phyloP scores from a whole-genome alignment of 2,888 invertebrate species.

The Caenorhabditis doughertyi region DNA sequence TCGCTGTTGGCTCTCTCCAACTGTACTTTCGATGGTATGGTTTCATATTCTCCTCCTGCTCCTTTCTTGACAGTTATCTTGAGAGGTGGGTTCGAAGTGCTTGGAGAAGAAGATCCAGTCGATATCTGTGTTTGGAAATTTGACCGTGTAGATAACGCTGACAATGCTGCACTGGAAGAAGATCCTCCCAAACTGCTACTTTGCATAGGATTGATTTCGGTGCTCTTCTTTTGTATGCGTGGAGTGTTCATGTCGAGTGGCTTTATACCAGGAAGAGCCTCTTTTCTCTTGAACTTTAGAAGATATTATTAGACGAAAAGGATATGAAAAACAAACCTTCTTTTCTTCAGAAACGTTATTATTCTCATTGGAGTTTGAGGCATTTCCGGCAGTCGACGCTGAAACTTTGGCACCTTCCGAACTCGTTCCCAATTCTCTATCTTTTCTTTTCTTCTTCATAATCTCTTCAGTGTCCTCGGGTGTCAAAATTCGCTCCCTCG shows the following conservation, averaged over 20 bases:
- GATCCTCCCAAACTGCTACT: too few relatives aligned
- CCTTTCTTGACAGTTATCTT: background rate
- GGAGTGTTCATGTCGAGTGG: slow-evolving; percentile 26
- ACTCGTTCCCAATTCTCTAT: background rate
- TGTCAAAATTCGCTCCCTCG: background rate
- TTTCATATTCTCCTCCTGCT: background rate
- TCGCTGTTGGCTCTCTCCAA: background rate
- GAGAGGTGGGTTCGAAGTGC: background rate
- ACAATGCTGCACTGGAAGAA: too few relatives aligned
- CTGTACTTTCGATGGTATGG: background rate
- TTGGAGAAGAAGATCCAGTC: background rate
- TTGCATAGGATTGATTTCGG: background rate
- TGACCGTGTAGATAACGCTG: too few relatives aligned
- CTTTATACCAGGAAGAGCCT: slow-evolving; percentile 16
- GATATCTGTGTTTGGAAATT: background rate
- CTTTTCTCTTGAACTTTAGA: background rate
- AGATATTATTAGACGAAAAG: background rate
- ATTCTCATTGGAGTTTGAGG: too few relatives aligned
- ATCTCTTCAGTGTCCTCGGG: background rate
- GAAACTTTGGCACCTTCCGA: too few relatives aligned
- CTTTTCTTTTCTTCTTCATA: slow-evolving; percentile 9
- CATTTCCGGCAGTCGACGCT: too few relatives aligned
- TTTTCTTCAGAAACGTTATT: too few relatives aligned
- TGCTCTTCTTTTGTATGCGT: slow-evolving; percentile 23
- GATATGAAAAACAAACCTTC: too few relatives aligned